Base-by-base conservation (phyloP, 2,888 invertebrate species). In the Erebia aethiops region DNA sequence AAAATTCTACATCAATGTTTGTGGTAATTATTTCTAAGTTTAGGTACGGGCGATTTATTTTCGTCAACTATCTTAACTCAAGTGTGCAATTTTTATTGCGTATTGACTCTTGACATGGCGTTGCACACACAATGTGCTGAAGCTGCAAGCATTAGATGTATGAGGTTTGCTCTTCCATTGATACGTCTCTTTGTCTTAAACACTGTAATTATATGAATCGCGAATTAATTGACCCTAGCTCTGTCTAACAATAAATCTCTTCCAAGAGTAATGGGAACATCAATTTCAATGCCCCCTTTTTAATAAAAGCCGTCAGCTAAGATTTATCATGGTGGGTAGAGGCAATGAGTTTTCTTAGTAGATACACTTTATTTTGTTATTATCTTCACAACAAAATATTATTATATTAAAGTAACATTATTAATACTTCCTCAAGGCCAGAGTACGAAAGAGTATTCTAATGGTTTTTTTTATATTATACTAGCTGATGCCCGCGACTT, bases 251-350 rank as follows among this genome's bases (percentile, higher is more conserved):
- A 81, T 83, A 82, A 82, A 83, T 82, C 81, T 81, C 70, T 73
- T 72, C 70, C 65, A 71, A 76, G 79, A 81, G 80, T 80, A 83
- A 82, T 83, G 79, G 77, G 76, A 71, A 77, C 82, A 83, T 83
- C 82, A 82, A 82, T 83, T 82, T 81, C 80, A 79, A 79, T 78
- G 80, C 68, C 77, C 71, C 71, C 75, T 78, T 83, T 83, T 82
- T 84, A 82, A 81, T 79, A 79, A 79, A 76, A 76, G 74, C 74
- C 74, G 75, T 76, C 76, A 68, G 71, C 74, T 73, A 75, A 79
- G 77, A 83, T 83, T 84, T 81, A 83, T 85, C 79, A 80, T 79
- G 76, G 73, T 35, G 72, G 71, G 41, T 69, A 72, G 75, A 72
- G 71, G 74, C 77, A 77, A 77, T 75, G 77, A 77, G 79, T 78